Base-by-base conservation (phyloP, 2,888 invertebrate genomes). In the Nemotelus pantherinus region DNA sequence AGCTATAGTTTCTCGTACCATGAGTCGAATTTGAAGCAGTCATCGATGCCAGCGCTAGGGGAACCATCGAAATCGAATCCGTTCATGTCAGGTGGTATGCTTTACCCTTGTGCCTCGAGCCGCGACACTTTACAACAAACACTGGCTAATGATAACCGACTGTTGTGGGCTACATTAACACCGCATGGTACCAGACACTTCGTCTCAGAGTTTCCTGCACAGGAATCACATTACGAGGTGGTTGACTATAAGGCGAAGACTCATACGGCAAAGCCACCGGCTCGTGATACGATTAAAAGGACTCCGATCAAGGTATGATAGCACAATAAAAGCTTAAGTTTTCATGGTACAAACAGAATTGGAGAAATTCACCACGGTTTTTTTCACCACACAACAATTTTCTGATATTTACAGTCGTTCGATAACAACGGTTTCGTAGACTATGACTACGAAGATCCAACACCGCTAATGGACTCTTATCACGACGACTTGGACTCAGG, bases 141-240 rank as follows among this genome's bases (percentile, higher is more conserved):
- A 70, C 87, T 90, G 25, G 90, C 90, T 41, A 89, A 91, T 10
- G 92, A 93, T 83, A 92, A 92, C 3, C 89, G 93, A 5, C 90
- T 93, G 2, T 89, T 94, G 65, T 95, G 95, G 95, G 95, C 95
- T 1, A 94, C 95, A 0, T 87, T 95, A 7, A 95, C 95, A 0
- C 95, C 95, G 0, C 90, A 94, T 41, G 94, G 94, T 10, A 94
- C 94, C 0, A 89, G 93, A 43, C 94, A 95, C 86, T 94, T 93
- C 84, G 91, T 93, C 77, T 91, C 92, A 79, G 91, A 92, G 82
- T 91, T 89, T 81, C 84, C 85, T 4, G 85, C 84, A 45, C 91
- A 91, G 80, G 90, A 92, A 84, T 91, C 92, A 79, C 92, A 93
- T 84, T 93, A 93, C 85, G 93, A 93, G 83, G 91, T 92, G 78